Base-by-base conservation (phyloP, 2,888 invertebrate species). In the Marasmarcha lunaedactyla region DNA sequence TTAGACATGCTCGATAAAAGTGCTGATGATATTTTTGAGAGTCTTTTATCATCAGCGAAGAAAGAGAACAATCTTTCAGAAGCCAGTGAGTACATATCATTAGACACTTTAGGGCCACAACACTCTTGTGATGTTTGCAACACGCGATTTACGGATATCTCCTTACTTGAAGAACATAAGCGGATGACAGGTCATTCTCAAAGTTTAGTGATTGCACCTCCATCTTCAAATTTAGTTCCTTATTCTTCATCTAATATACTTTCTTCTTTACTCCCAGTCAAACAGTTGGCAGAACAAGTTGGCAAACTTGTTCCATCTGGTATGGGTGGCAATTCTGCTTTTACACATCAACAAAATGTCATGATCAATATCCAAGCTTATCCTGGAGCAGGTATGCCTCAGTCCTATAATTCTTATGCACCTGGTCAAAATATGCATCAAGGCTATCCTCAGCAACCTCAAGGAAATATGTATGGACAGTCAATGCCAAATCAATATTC, bases 281-380 rank as follows among this genome's bases (percentile, higher is more conserved):
- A 79, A 49, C 76, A 78, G 44, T 55, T 84, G 42, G 84, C 74
- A 11, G 84, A 84, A 47, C 79, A 81, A 57, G 83, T 84, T 10
- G 81, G 83, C 10, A 81, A 84, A 48, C 47, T 84, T 14, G 30
- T 30, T 11, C 30, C 30, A 14, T 70, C 79, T 2, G 58, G 56
- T 1, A 71, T 76, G 1, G 60, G 67, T 7, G 55, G 54, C 42
- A 59, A 63, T 1, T 48, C 72, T 14, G 71, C 71, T 1, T 84
- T 77, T 36, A 84, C 87, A 39, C 88, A 88, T 52, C 88, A 88
- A 53, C 88, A 88, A 55, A 88, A 88, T 54, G 88, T 88, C 1
- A 79, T 88, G 68, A 88, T 88, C 37, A 88, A 88, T 50, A 88
- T 88, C 20, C 88, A 88, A 54, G 87, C 87, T 36, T 88, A 87